A percentile compares a stretch with the other conserved stretches of the same genome.
phyloP scores from a whole-genome alignment of 2,797 vertebrate genomes.

The Xenops minutus region DNA sequence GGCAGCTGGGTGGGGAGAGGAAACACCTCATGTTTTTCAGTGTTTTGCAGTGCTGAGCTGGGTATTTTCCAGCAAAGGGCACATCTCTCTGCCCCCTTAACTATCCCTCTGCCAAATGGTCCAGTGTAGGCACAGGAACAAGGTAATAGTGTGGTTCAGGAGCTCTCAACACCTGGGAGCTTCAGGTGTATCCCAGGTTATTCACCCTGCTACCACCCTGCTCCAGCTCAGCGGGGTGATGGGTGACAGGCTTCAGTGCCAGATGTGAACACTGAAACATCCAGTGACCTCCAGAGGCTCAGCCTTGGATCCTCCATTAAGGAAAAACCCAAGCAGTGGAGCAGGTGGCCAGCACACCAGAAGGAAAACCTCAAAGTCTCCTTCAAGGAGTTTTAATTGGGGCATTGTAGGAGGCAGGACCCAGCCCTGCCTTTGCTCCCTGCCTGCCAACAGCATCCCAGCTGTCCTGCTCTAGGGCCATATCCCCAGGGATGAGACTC shows the following conservation, averaged over 20 bases:
- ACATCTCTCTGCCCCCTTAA: not conserved
- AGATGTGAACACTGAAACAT: not conserved
- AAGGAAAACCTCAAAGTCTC: not conserved
- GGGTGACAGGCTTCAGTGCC: not conserved
- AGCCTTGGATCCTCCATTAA: not conserved
- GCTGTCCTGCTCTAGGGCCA: not conserved
- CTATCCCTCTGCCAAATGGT: not conserved
- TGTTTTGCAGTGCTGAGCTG: not conserved
- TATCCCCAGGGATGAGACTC: not conserved
- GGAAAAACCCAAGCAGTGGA: not conserved
- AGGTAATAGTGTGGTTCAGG: rapidly evolving
- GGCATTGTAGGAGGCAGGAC: not conserved
- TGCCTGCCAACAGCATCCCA: not conserved
- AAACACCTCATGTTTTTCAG: not conserved
- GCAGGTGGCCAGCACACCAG: rapidly evolving
- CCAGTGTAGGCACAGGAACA: not conserved
- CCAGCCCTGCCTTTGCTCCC: not conserved
- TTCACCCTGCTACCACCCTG: not conserved
- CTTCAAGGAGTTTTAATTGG: not conserved
- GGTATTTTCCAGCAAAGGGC: not conserved
- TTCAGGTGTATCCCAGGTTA: rapidly evolving
- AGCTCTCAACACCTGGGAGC: not conserved
- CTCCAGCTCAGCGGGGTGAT: rapidly evolving
- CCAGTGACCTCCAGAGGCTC: not conserved
- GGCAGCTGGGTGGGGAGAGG: not conserved